Evolutionary conservation across 2,888 invertebrate species (phyloP).

Genomic region (Dermolepida albohirtum): DNA sequence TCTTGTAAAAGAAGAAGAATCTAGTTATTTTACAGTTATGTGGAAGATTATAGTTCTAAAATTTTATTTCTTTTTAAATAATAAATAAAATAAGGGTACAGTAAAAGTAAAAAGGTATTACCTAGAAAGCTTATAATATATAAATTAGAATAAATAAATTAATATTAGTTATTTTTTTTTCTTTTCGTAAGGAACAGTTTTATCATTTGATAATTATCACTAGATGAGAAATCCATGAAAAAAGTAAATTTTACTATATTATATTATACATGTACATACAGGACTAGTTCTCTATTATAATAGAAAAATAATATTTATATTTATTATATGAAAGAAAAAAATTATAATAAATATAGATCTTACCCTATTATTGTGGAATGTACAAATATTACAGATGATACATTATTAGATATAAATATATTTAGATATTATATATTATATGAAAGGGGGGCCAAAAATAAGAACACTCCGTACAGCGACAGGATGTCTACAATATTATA

Average conservation of each 20-base stretch:
- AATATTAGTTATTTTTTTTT: conserved; percentile 22
- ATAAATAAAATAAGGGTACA: too few relatives aligned
- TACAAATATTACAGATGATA: conserved; percentile 49
- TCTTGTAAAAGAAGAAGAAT: too few relatives aligned
- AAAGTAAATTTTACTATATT: conserved; percentile 36
- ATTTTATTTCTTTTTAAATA: too few relatives aligned
- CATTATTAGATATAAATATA: conserved; percentile 29
- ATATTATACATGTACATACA: conserved; percentile 15
- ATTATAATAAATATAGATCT: conserved; percentile 50
- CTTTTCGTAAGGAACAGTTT: conserved; percentile 42
- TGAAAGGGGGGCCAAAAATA: background rate
- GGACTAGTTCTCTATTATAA: conserved; percentile 51
- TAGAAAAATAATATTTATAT: conserved; percentile 55
- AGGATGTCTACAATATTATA: conserved; percentile 22
- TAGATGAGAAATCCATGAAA: conserved; percentile 40
- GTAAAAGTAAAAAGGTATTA: too few relatives aligned
- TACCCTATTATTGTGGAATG: conserved; percentile 49
- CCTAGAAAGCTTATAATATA: conserved; percentile 26
- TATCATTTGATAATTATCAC: conserved; percentile 41
- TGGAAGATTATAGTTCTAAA: too few relatives aligned
- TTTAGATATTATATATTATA: conserved; percentile 18
- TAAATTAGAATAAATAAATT: conserved; percentile 44
- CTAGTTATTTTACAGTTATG: too few relatives aligned
- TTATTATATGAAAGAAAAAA: conserved; percentile 47
- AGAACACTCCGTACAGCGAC: conserved; percentile 12